phyloP scores from a whole-genome alignment of 2,113 vertebrate species.

The Coregonus clupeaformis region DNA sequence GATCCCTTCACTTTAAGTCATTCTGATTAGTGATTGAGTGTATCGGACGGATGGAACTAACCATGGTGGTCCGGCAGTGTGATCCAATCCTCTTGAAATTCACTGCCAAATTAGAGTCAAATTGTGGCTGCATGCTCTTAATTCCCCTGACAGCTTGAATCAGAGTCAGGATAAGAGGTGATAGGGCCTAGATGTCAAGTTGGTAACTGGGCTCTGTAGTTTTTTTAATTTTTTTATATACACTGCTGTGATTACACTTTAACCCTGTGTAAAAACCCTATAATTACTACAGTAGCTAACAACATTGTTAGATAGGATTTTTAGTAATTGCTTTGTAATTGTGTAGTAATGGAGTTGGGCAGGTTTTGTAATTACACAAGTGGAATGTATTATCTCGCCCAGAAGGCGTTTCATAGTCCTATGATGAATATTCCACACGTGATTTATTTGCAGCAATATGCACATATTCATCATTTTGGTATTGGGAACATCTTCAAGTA shows the following conservation, averaged over 20 bases:
- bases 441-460: not conserved
- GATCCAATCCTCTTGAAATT: constrained; percentile 54
- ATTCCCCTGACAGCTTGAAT: constrained; percentile 55
- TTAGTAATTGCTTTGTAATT: too few relatives aligned
- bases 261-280: too few relatives aligned
- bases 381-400: too few relatives aligned
- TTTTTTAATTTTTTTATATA: not conserved
- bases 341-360: too few relatives aligned
- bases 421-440: not conserved
- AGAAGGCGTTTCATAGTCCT: too few relatives aligned
- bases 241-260: not conserved
- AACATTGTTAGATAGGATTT: too few relatives aligned
- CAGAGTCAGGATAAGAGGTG: constrained; percentile 28
- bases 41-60: constrained; percentile 64
- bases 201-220: not conserved
- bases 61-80: constrained; percentile 45
- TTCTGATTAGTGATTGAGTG: constrained; percentile 71
- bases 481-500: not conserved
- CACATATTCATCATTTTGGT: not conserved
- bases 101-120: constrained; percentile 62
- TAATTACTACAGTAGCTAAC: too few relatives aligned
- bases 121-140: constrained; percentile 39
- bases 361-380: too few relatives aligned
- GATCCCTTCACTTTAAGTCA: constrained; percentile 73
- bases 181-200: not conserved